A percentile compares a stretch with the other conserved stretches of the same genome.
phyloP scores from a whole-genome alignment of 2,113 vertebrate species.

The Gorsachius goisagi region DNA sequence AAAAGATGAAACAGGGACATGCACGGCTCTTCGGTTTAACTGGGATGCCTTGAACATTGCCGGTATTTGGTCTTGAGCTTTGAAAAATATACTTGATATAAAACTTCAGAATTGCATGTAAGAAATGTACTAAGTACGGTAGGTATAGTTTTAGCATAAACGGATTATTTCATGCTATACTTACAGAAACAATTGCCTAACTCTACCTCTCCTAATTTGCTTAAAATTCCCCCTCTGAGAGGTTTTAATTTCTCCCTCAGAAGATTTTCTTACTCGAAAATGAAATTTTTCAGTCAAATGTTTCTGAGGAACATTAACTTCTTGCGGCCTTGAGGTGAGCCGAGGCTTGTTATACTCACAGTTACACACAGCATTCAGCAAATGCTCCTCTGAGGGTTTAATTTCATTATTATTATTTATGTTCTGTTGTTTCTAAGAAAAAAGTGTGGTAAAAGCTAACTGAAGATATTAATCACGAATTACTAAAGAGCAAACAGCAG shows the following conservation, averaged over 20 bases:
- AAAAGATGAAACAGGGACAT: no score
- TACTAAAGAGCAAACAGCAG: not conserved
- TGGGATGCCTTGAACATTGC: not conserved
- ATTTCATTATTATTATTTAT: not conserved
- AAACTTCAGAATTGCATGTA: not conserved
- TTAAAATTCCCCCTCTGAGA: not conserved
- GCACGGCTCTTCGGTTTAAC: rapidly evolving
- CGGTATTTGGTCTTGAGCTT: not conserved
- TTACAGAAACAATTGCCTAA: not conserved
- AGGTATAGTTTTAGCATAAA: not conserved
- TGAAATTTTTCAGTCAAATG: not conserved
- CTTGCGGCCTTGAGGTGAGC: not conserved
- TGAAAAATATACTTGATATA: not conserved
- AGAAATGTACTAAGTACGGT: not conserved
- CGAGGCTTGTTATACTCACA: not conserved
- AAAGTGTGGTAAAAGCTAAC: not conserved
- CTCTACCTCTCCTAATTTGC: not conserved
- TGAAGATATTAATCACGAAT: not conserved
- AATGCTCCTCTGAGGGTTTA: not conserved
- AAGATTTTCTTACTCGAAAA: not conserved
- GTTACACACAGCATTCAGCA: not conserved
- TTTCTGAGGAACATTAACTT: not conserved
- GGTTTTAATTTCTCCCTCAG: not conserved
- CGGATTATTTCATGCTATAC: not conserved
- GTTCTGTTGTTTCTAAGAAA: not conserved